phyloP scores from a whole-genome alignment of 1,140 invertebrate species.

The Nasonia giraulti region DNA sequence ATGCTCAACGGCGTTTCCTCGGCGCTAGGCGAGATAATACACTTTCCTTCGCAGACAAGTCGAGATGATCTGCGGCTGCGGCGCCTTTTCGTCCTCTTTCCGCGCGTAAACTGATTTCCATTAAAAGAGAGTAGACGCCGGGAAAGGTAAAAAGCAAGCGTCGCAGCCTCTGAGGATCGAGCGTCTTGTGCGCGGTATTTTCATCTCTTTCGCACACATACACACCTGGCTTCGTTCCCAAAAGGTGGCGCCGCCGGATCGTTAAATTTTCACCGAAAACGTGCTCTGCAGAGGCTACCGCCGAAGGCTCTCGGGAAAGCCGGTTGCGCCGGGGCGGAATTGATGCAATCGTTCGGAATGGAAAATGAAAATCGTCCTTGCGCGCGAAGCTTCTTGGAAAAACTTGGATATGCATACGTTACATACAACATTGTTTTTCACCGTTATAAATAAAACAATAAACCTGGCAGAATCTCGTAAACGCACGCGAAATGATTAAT shows the following conservation, averaged over 20 bases:
- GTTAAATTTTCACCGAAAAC: constrained; percentile 1
- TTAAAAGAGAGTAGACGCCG: neutral
- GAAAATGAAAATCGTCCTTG: neutral
- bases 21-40: neutral
- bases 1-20: neutral
- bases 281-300: too few relatives aligned
- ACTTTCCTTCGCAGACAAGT: neutral
- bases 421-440: too few relatives aligned
- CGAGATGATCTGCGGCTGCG: neutral
- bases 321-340: neutral
- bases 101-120: neutral
- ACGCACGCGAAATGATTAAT: neutral
- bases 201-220: neutral
- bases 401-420: too few relatives aligned
- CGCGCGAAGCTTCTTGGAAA: too few relatives aligned
- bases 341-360: neutral
- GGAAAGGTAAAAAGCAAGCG: neutral
- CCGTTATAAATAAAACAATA: too few relatives aligned
- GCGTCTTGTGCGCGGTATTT: neutral
- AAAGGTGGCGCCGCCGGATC: neutral
- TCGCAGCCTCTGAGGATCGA: neutral
- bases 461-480: neutral
- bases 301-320: too few relatives aligned
- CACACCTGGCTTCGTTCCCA: neutral
- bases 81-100: neutral